Conservation (phyloP, 2,797 vertebrate genomes). For the Sebastiscus albofasciatus region DNA sequence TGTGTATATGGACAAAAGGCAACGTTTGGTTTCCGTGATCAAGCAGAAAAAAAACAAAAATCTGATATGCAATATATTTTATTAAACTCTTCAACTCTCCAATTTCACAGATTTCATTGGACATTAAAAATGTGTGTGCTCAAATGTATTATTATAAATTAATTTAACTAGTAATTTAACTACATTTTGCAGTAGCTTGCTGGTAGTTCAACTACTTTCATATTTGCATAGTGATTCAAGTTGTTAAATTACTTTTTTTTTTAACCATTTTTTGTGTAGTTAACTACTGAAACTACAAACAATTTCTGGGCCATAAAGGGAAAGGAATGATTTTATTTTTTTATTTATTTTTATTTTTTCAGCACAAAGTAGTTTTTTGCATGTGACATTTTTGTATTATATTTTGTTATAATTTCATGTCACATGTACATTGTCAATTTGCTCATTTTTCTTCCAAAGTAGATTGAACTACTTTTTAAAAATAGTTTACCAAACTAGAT, state of each 20-base stretch:
- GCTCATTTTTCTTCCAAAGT: no score
- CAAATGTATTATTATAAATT: background rate
- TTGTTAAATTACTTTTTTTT: background rate
- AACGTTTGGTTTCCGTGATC: background rate
- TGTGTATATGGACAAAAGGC: background rate
- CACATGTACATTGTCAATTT: no score
- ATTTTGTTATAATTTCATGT: no score
- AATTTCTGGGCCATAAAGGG: no score
- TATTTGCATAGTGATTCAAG: constrained; percentile 19
- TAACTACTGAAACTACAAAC: no score
- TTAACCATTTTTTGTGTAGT: no score
- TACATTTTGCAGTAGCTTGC: no score
- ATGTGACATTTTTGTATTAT: no score
- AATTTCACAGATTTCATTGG: background rate
- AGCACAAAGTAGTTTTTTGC: no score
- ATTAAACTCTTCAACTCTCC: background rate
- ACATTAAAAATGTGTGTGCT: background rate
- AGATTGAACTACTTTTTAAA: background rate
- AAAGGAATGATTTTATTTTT: no score
- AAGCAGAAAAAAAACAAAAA: background rate
- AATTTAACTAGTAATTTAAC: no score
- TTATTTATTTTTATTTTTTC: no score
- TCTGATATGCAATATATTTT: background rate
- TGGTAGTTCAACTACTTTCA: background rate
- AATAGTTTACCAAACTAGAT: background rate